Percentiles rank a stretch among this genome's conserved stretches.
phyloP scores from a whole-genome alignment of 1,140 invertebrate genomes.

The Scaptomyza hsui region DNA sequence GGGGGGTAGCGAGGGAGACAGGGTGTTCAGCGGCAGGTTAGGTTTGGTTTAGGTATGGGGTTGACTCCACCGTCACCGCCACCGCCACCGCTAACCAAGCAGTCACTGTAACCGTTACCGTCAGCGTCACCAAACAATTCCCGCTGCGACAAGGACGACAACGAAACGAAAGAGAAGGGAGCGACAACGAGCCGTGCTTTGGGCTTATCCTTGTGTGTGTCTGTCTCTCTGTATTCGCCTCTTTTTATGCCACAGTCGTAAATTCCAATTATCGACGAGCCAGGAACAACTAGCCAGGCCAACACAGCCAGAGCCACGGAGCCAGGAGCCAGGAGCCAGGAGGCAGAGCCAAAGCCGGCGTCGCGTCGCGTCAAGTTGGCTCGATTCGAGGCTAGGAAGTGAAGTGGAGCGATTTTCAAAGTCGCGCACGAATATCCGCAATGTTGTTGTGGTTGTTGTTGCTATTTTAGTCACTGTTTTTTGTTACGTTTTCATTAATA shows the following conservation, averaged over 20 bases:
- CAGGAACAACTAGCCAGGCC: conserved; percentile 37
- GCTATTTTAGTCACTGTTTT: conserved; percentile 58
- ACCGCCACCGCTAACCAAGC: conserved; percentile 17
- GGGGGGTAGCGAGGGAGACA: background rate
- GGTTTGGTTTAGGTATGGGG: background rate
- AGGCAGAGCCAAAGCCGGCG: conserved; percentile 31
- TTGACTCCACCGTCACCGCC: background rate
- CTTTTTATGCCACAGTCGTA: conserved; percentile 79
- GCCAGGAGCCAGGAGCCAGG: conserved; percentile 25
- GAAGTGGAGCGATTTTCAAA: conserved; percentile 75
- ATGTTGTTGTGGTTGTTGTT: conserved; percentile 38
- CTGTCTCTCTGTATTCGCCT: conserved; percentile 39
- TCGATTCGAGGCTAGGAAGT: conserved; percentile 48
- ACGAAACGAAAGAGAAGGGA: background rate
- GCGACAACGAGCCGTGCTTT: conserved; percentile 27
- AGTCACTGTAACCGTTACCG: conserved; percentile 33
- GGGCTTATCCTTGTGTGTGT: conserved; percentile 72
- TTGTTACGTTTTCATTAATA: conserved; percentile 49
- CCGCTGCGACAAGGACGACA: conserved; percentile 28
- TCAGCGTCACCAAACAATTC: conserved; percentile 46
- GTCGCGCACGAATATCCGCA: conserved; percentile 39
- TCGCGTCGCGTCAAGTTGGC: conserved; percentile 7
- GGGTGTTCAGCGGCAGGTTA: conserved; percentile 2
- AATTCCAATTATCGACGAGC: conserved; percentile 80
- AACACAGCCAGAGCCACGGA: background rate